Base-by-base conservation (phyloP, 2,113 vertebrate species). In the Pimephales promelas region DNA sequence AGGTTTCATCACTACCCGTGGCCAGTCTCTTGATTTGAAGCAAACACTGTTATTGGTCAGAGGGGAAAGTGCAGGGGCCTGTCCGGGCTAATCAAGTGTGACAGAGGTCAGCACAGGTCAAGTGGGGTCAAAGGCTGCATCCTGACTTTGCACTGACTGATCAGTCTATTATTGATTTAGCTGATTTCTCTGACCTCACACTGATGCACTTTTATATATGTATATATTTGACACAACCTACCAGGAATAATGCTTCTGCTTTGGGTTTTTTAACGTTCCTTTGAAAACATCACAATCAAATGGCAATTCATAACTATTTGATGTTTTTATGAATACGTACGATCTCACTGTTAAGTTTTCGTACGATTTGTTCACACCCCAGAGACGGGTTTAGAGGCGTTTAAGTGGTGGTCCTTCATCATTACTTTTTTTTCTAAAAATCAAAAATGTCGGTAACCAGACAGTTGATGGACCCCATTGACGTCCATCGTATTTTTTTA, bases 101-200 rank as follows among this genome's bases (percentile, higher is more conserved):
- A 94, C 94, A 94, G 92, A 76, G 89, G 92, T 93, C 90, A 85
- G 43, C n/a, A 76, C 84, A 85, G 92, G 93, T 94, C 93, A 95
- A 95, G 94, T 94, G 93, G 93, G 92, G 92, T 94, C 92, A 86
- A 56, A 83, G 88, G 87, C 79, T 80, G 88, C 88, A 92, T 93
- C 93, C 94, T 91, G 93, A 89, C 89, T 87, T 92, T 88, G 90
- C 91, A 89, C 87, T 85, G 83, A 88, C 88, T 86, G 92, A 93
- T 92, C 92, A 88, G 92, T 24, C 43, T 54, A 10, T 62, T 79
- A 57, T 87, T 84, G 24, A 45, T 81, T 72, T 71, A 78, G 47
- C 31, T 72, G 49, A 76, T 68, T 81, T 75, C 26, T 73, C 61
- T 71, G 72, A 84, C 52, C 47, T 73, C 68, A 71, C 59, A 62